A percentile compares a stretch with the other conserved stretches of the same genome.
Conservation (phyloP, 2,888 invertebrate genomes). For the Saturnia pavonia region DNA sequence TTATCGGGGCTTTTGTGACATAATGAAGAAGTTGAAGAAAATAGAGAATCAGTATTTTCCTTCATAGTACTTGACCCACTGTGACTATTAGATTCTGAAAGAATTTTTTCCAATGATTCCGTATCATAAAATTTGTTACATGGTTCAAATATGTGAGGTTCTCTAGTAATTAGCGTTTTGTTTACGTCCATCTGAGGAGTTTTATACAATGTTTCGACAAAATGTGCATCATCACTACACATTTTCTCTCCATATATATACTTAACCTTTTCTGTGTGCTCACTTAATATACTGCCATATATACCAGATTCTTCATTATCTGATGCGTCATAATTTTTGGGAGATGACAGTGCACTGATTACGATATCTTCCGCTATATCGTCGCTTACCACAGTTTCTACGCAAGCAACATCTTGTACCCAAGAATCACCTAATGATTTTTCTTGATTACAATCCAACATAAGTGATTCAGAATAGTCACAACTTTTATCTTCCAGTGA, state of each 20-base stretch:
- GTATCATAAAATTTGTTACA: conserved; percentile 43
- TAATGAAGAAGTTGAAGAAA: conserved; percentile 29
- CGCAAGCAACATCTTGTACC: conserved; percentile 73
- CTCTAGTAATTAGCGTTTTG: conserved; percentile 48
- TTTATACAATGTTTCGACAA: conserved; percentile 63
- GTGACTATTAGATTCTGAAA: conserved; percentile 48
- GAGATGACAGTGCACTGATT: conserved; percentile 51
- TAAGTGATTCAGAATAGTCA: conserved; percentile 42
- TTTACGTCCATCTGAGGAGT: conserved; percentile 69
- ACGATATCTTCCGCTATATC: conserved; percentile 66
- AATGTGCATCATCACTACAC: conserved; percentile 55
- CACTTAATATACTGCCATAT: conserved; percentile 37
- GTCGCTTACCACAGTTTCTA: conserved; percentile 74
- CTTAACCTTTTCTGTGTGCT: conserved; percentile 55
- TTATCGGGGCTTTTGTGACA: conserved; percentile 36
- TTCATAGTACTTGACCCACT: conserved; percentile 24
- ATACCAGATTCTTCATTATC: conserved; percentile 38
- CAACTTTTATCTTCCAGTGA: conserved; percentile 29
- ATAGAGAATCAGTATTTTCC: conserved; percentile 32
- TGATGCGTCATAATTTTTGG: conserved; percentile 39
- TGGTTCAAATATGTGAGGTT: conserved; percentile 30
- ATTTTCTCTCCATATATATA: conserved; percentile 62
- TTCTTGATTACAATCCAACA: conserved; percentile 43
- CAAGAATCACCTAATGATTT: conserved; percentile 58
- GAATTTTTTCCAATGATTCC: conserved; percentile 49